These are phyloP conservation scores for Syngnathus acus DNA, from an alignment of 2,797 vertebrate species.

Conservation along the genomic window DNA sequence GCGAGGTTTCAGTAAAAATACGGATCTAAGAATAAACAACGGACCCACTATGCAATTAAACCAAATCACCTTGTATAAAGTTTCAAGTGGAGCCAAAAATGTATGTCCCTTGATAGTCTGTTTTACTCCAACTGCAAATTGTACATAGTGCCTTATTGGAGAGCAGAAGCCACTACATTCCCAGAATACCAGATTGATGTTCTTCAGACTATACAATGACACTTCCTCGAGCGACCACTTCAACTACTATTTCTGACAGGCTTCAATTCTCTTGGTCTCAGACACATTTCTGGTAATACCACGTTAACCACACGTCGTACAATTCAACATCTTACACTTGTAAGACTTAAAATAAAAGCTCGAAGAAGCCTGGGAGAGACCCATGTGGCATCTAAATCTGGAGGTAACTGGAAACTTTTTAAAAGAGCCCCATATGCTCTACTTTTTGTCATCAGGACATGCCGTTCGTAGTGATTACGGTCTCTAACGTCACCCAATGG, in stretches of 20 bases:
- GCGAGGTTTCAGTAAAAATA: no score
- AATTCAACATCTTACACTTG: neutral
- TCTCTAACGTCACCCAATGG: neutral
- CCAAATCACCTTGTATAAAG: neutral
- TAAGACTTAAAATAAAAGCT: neutral
- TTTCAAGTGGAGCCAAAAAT: neutral
- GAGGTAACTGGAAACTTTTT: neutral
- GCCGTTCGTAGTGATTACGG: neutral
- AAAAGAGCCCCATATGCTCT: neutral
- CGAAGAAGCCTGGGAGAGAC: neutral
- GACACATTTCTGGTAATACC: neutral
- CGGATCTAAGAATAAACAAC: neutral
- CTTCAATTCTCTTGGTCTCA: neutral
- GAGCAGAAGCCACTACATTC: neutral
- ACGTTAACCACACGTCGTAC: neutral
- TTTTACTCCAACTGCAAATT: neutral
- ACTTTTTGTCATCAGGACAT: neutral
- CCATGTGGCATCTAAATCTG: neutral
- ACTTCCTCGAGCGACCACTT: neutral
- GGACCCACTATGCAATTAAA: no score
- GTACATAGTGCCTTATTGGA: neutral
- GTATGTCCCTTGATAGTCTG: neutral
- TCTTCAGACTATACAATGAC: neutral
- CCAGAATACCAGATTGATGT: neutral
- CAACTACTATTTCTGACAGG: no score